Conservation (phyloP, 2,797 vertebrate genomes). For the Champsocephalus gunnari region DNA sequence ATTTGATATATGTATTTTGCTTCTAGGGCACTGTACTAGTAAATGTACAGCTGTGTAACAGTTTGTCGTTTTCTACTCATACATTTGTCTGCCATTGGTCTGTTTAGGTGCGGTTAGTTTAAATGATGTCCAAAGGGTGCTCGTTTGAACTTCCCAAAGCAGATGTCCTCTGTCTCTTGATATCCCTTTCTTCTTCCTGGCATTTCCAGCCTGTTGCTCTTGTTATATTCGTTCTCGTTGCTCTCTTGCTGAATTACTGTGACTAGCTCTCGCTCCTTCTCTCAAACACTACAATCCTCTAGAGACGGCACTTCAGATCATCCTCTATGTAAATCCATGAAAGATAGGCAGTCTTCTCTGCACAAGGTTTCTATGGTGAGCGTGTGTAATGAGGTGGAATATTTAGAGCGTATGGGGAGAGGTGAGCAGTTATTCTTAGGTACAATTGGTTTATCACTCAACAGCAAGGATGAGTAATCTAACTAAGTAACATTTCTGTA, state of each 20-base stretch:
- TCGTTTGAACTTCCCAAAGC: slow-evolving; percentile 24
- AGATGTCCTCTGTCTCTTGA: not conserved
- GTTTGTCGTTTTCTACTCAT: not conserved
- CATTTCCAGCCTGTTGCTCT: slow-evolving; percentile 19
- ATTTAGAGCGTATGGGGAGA: not conserved
- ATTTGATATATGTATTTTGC: no score
- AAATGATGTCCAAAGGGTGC: not conserved
- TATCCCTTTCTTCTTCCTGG: slow-evolving; percentile 9
- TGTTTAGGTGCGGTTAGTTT: not conserved
- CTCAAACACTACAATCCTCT: slow-evolving; percentile 41
- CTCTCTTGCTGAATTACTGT: slow-evolving; percentile 21
- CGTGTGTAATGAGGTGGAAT: not conserved
- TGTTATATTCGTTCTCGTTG: slow-evolving; percentile 23
- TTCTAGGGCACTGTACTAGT: no score
- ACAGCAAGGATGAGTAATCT: no score
- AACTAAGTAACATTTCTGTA: no score
- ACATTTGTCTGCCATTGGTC: not conserved
- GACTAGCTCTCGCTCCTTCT: slow-evolving; percentile 11
- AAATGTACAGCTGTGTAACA: no score
- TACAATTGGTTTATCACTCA: no score
- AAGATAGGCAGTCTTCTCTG: not conserved
- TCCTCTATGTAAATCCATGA: slow-evolving; percentile 41
- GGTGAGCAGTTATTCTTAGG: not conserved
- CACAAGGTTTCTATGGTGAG: slow-evolving; percentile 15
- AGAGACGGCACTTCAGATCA: slow-evolving; percentile 38